These are phyloP conservation scores for Neotoxoptera formosana DNA, from an alignment of 1,140 invertebrate genomes.

Conservation along the genomic window DNA sequence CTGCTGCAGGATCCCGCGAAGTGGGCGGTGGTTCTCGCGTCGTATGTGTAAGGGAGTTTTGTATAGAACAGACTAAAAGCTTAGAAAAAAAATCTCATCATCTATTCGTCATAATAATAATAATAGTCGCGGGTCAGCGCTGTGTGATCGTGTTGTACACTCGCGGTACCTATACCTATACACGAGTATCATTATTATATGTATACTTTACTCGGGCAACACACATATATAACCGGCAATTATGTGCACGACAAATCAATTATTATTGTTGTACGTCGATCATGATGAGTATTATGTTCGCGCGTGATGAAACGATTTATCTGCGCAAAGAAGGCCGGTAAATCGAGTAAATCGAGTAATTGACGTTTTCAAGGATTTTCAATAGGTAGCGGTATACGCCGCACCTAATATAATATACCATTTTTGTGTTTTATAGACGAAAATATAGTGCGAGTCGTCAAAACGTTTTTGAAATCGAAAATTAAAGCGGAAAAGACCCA, in stretches of 20 bases:
- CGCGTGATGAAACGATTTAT: background rate
- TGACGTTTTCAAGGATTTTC: background rate
- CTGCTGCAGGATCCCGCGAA: background rate
- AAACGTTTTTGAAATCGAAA: background rate
- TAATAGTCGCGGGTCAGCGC: background rate
- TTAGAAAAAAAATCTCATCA: background rate
- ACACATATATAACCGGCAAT: background rate
- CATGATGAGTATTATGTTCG: too few relatives aligned
- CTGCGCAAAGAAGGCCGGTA: background rate
- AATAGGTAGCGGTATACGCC: background rate
- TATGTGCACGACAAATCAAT: conserved; percentile 1
- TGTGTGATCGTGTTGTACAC: background rate
- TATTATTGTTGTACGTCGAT: background rate
- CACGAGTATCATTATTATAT: background rate
- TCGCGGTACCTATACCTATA: background rate
- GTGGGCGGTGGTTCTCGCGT: background rate
- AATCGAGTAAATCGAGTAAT: background rate
- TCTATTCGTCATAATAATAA: background rate
- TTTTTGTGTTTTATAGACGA: background rate
- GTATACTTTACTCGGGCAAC: background rate
- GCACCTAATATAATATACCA: background rate
- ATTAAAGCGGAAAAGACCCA: background rate
- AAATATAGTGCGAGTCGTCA: too few relatives aligned
- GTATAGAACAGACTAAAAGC: background rate
- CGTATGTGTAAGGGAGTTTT: background rate